Base-by-base conservation (phyloP, 2,113 vertebrate genomes). In the Pseudopipra pipra region DNA sequence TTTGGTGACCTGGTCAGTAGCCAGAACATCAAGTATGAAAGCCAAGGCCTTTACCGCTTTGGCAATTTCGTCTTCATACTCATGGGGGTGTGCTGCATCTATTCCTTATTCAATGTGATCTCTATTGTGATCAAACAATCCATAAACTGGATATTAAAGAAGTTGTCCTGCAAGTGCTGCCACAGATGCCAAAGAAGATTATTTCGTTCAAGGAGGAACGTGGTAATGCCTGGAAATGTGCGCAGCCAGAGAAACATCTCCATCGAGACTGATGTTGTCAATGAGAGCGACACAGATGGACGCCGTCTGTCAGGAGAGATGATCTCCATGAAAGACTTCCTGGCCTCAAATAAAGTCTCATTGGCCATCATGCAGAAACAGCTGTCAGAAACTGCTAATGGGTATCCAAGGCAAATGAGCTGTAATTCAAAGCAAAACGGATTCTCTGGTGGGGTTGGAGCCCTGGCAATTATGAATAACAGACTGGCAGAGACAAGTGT, bases 1-100 rank as follows among this genome's bases (percentile, higher is more conserved):
- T 99, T 99, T 3, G 99, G 99, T 49, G 99, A 99, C 95, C 98
- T 99, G 92, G 99, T 99, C 85, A 99, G 99, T 96, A 98, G 99
- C 97, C 99, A 99, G 97, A 97, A 98, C 49, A 93, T 97, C 18
- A 95, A 92, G n/a, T 99, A 99, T 6, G 98, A 98, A 28, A 98
- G 97, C 96, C 98, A 98, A 24, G 97, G 92, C 39, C 97, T 99
- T 25, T 99, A 99, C 89, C 98, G 98, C 87, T 96, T 99, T 17
- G 99, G 98, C 89, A 99, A 99, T 96, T 99, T 99, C 58, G 55
- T 99, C 96, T 99, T 99, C 97, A 99, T 99, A 97, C 98, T 99
- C 71, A 98, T 98, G 70, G 99, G 99, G 3, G 99, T 99, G 85
- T 99, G 99, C 97, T 99, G 99, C 97, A 99, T 99, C 97, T 99